A percentile compares a stretch with the other conserved stretches of the same genome.
These are phyloP conservation scores for Drosophila mayaguana DNA, from an alignment of 2,888 invertebrate genomes.

Conservation along the genomic window DNA sequence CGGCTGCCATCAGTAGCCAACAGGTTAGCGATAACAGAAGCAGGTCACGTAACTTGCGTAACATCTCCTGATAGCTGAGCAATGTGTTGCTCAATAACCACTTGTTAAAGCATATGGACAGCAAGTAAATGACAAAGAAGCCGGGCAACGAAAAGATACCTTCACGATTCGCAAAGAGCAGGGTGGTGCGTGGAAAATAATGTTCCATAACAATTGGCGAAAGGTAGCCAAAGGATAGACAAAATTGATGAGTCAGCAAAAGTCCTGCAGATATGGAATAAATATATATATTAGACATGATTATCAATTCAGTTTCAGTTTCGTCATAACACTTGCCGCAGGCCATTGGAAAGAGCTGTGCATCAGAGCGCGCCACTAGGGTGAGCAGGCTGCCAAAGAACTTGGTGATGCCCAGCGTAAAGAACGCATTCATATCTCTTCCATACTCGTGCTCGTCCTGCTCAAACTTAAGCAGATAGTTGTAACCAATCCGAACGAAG, in stretches of 20 bases:
- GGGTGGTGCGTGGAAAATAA: background rate
- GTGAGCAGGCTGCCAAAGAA: background rate
- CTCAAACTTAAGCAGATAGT: background rate
- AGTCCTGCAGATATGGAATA: background rate
- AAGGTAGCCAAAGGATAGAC: background rate
- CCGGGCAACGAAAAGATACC: constrained; percentile 2
- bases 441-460: constrained; percentile 4
- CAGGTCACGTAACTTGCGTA: background rate
- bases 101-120: background rate
- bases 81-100: background rate
- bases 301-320: background rate
- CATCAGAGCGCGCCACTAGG: background rate
- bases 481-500: background rate
- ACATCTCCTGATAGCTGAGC: constrained; percentile 1
- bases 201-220: background rate
- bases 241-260: background rate
- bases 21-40: background rate
- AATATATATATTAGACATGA: background rate
- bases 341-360: background rate
- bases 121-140: background rate
- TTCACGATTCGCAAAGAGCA: background rate
- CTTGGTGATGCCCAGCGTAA: constrained; percentile 6
- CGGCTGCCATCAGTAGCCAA: background rate
- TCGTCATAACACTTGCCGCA: background rate
- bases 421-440: background rate